Base-by-base conservation (phyloP, 2,113 vertebrate species). In the Cololabis saira region DNA sequence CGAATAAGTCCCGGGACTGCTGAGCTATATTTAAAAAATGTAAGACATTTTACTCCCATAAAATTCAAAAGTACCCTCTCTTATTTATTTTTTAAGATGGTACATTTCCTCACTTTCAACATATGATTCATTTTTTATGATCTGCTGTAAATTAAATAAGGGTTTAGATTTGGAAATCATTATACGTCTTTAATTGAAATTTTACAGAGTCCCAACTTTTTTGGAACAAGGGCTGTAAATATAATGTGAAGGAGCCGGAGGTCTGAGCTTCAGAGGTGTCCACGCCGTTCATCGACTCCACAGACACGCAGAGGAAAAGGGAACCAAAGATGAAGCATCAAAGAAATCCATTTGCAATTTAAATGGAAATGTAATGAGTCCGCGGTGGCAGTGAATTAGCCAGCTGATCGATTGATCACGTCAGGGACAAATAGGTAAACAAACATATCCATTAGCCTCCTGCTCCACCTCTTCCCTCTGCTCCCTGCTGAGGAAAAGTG, bases 401-500 rank as follows among this genome's bases (percentile, higher is more conserved):
- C 77, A 86, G 88, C 90, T 93, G 91, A 94, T 94, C 92, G 93
- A 94, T 92, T 93, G 93, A 95, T 93, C 91, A 93, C 87, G 90
- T 92, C 89, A 88, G 85, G 88, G 80, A 91, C 90, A 90, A 92
- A 93, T 92, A 90, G 89, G 86, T 92, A 95, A 95, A 93, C 93
- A 96, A 94, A 94, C 92, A 92, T 87, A 78, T 86, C 84, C 85
- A 86, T 93, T 94, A 95, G 87, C 87, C 82, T 80, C 65, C 72
- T 89, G 78, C 85, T 87, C 78, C 90, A 76, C 81, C 88, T 83
- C 74, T 81, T 82, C 68, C 82, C 42, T 83, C 51, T 75, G 88
- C 70, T 82, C 86, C 88, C 90, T 86, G 85, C 90, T 87, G 90
- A 50, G 83, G 81, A 84, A 42, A 59, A 84, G 76, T 79, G 53